Percentiles rank a stretch among this genome's conserved stretches.
Evolutionary conservation across 2,797 vertebrate species (phyloP).

Genomic region (Miichthys miiuy): DNA sequence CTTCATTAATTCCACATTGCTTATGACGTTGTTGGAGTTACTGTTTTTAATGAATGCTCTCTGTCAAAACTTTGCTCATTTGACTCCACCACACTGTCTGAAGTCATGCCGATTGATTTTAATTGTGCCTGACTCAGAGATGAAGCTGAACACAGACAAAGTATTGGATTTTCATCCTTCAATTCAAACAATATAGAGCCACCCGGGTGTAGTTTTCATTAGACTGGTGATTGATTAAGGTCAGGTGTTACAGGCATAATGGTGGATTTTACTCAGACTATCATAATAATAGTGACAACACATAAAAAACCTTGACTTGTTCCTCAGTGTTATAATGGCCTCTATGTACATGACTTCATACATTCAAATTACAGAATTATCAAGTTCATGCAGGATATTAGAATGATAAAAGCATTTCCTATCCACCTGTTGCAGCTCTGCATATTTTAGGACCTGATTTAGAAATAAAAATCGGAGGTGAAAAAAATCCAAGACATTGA

Average conservation of each 20-base stretch:
- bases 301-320: not conserved
- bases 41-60: slow-evolving; percentile 67
- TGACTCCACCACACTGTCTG: slow-evolving; percentile 39
- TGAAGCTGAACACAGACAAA: slow-evolving; percentile 57
- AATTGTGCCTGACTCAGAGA: slow-evolving; percentile 66
- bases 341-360: not conserved
- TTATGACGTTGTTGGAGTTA: slow-evolving; percentile 49
- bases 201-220: slow-evolving; percentile 48
- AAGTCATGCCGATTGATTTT: slow-evolving; percentile 63
- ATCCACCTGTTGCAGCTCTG: not conserved
- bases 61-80: slow-evolving; percentile 56
- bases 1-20: slow-evolving; percentile 52
- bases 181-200: slow-evolving; percentile 42
- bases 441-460: not conserved
- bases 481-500: not conserved
- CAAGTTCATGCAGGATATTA: not conserved
- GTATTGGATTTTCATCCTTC: slow-evolving; percentile 58
- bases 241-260: slow-evolving; percentile 19
- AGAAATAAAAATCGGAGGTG: not conserved
- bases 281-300: not conserved
- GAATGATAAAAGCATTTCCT: not conserved
- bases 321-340: not conserved
- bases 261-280: slow-evolving; percentile 16
- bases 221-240: slow-evolving; percentile 47
- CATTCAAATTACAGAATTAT: not conserved